Conservation (phyloP, 2,797 vertebrate genomes). For the Craterocephalus amniculus region DNA sequence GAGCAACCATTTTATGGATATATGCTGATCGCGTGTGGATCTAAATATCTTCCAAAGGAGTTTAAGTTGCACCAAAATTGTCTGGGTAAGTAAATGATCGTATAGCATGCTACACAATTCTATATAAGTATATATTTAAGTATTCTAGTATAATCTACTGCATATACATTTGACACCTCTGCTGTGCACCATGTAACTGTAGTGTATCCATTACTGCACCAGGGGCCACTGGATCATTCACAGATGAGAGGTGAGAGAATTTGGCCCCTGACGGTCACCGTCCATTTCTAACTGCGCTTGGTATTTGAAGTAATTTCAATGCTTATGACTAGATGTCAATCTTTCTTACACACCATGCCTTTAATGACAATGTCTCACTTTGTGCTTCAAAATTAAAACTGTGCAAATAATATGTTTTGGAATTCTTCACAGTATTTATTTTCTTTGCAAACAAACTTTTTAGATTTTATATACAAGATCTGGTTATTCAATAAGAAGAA, state of each 20-base stretch:
- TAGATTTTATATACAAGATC: neutral
- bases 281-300: neutral
- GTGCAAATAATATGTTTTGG: neutral
- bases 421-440: neutral
- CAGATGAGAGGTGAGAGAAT: neutral
- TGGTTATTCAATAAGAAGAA: neutral
- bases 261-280: neutral
- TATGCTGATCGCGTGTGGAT: too few species aligned
- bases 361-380: too few species aligned
- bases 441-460: neutral
- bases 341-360: too few species aligned
- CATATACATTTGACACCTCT: too few species aligned
- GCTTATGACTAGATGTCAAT: neutral
- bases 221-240: neutral
- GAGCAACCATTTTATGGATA: too few species aligned
- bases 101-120: too few species aligned
- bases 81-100: too few species aligned
- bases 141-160: too few species aligned
- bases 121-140: too few species aligned
- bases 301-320: neutral
- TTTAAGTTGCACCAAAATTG: too few species aligned
- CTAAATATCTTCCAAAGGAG: too few species aligned
- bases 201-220: neutral
- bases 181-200: too few species aligned
- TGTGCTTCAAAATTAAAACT: neutral